These are phyloP conservation scores for Drosophila grimshawi DNA, from an alignment of 1,140 invertebrate genomes.

Conservation along the genomic window DNA sequence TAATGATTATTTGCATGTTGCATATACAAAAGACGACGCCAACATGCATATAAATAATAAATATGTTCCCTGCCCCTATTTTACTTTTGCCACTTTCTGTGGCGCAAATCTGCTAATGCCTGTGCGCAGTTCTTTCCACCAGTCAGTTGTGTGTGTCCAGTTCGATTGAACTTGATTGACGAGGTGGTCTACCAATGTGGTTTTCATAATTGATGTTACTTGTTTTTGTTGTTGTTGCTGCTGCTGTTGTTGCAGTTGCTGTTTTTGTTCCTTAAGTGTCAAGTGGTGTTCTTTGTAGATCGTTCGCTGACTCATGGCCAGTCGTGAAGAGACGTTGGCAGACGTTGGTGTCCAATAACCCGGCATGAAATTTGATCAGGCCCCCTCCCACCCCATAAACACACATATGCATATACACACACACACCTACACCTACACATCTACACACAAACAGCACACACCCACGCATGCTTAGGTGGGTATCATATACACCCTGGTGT, in stretches of 20 bases:
- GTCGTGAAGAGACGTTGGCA: constrained; percentile 5
- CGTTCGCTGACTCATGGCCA: constrained; percentile 57
- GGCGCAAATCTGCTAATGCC: constrained; percentile 1
- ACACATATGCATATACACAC: background rate
- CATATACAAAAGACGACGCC: constrained; percentile 42
- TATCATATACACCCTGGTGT: constrained; percentile 21
- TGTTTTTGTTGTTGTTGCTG: background rate
- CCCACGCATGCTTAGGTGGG: constrained; percentile 11
- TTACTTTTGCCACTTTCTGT: background rate
- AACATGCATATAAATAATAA: constrained; percentile 73
- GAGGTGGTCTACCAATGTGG: constrained; percentile 3
- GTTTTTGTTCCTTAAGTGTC: constrained; percentile 3
- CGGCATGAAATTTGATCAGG: constrained; percentile 47
- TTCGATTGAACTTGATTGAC: constrained; percentile 61
- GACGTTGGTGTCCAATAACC: constrained; percentile 53
- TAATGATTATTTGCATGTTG: constrained; percentile 79
- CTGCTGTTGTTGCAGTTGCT: too few species aligned
- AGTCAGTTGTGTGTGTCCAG: constrained; percentile 1
- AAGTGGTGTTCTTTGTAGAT: constrained; percentile 25
- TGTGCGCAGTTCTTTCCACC: background rate
- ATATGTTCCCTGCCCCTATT: constrained; percentile 27
- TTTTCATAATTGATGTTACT: background rate
- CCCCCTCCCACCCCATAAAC: background rate
- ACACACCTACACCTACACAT: background rate
- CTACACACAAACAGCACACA: background rate